Conservation (phyloP, 2,888 invertebrate species). For the Heliconius ethilla region DNA sequence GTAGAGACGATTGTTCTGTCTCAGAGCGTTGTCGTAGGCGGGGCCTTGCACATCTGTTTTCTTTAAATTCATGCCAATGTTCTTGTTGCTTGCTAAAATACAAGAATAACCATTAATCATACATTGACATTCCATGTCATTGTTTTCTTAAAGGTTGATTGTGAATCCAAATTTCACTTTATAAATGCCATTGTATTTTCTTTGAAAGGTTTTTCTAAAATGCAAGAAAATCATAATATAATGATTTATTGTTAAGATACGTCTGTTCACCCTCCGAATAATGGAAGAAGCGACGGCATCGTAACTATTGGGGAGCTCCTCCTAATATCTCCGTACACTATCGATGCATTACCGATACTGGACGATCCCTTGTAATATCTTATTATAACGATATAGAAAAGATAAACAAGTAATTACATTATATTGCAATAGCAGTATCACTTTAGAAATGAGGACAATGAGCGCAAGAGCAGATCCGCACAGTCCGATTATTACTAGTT, state of each 20-base stretch:
- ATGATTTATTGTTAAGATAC: no score
- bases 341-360: no score
- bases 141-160: no score
- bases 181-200: not conserved
- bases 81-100: not conserved
- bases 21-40: conserved; percentile 24
- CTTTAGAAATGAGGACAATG: conserved; percentile 33
- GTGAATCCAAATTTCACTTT: not conserved
- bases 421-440: conserved; percentile 21
- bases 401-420: conserved; percentile 11
- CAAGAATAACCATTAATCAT: not conserved
- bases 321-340: not conserved
- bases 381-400: not conserved
- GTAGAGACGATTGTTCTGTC: conserved; percentile 29
- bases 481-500: conserved; percentile 34
- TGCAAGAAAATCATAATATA: no score
- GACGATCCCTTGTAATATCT: not conserved
- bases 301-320: not conserved
- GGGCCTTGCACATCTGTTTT: not conserved
- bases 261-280: no score
- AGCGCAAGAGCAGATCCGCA: conserved; percentile 31
- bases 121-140: not conserved
- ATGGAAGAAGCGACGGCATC: not conserved
- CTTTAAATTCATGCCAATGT: not conserved
- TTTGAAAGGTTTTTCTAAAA: no score